Percentiles rank a stretch among this genome's conserved stretches.
phyloP scores from a whole-genome alignment of 1,140 invertebrate genomes.

The Drosophila neocordata region DNA sequence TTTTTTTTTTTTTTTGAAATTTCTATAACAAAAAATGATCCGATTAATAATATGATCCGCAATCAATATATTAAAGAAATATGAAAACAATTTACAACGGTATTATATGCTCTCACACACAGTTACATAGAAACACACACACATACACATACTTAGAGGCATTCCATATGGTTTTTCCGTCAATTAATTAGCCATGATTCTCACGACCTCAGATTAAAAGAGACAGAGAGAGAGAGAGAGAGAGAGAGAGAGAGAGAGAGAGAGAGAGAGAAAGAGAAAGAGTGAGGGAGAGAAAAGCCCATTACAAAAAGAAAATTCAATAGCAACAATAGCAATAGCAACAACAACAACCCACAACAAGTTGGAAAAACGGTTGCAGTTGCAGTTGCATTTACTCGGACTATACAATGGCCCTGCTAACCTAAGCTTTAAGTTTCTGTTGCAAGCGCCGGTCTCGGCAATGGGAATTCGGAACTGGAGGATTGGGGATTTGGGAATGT shows the following conservation, averaged over 20 bases:
- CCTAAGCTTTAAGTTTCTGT: conserved; percentile 15
- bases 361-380: conserved; percentile 43
- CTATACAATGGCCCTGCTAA: conserved; percentile 46
- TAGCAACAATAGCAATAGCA: conserved; percentile 44
- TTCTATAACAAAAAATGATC: no score
- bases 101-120: not conserved
- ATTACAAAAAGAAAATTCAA: conserved; percentile 78
- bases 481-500: conserved; percentile 48
- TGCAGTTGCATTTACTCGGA: conserved; percentile 37
- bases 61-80: conserved; percentile 51
- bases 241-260: not conserved
- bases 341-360: conserved; percentile 5
- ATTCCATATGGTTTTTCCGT: conserved; percentile 24
- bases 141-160: not conserved
- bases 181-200: conserved; percentile 82
- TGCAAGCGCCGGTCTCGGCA: conserved; percentile 30
- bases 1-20: no score
- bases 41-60: not conserved
- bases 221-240: conserved; percentile 12
- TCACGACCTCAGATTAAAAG: conserved; percentile 82
- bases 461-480: conserved; percentile 32
- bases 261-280: conserved; percentile 12
- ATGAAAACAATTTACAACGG: not conserved
- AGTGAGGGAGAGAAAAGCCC: conserved; percentile 25
- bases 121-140: not conserved